Evolutionary conservation across 1,140 invertebrate genomes (phyloP).

Genomic region (Panulirus ornatus): DNA sequence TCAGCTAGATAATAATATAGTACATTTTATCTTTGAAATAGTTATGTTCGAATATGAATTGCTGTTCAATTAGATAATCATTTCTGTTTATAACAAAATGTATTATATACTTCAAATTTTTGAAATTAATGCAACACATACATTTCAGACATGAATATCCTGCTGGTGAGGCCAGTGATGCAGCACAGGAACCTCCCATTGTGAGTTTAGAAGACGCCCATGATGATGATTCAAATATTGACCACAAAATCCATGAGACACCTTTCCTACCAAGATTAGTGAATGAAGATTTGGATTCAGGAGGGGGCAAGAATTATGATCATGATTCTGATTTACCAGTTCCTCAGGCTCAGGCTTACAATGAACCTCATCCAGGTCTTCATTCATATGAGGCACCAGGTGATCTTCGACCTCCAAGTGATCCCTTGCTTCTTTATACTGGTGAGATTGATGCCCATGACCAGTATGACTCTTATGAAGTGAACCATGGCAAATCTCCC

Average conservation of each 20-base stretch:
- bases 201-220: constrained; percentile 49
- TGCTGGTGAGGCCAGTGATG: constrained; percentile 57
- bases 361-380: constrained; percentile 45
- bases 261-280: constrained; percentile 45
- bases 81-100: too few relatives aligned
- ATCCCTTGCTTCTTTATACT: constrained; percentile 50
- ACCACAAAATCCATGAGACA: constrained; percentile 41
- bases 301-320: background rate
- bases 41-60: too few relatives aligned
- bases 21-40: too few relatives aligned
- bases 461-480: constrained; percentile 39
- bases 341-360: constrained; percentile 59
- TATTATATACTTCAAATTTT: too few relatives aligned
- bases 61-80: too few relatives aligned
- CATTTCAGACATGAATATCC: constrained; percentile 48
- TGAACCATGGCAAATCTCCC: constrained; percentile 11
- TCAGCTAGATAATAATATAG: too few relatives aligned
- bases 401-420: constrained; percentile 12
- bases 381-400: constrained; percentile 47
- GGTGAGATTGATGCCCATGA: constrained; percentile 26
- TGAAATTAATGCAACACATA: too few relatives aligned
- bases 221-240: constrained; percentile 19
- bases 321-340: constrained; percentile 11
- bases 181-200: constrained; percentile 47
- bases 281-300: constrained; percentile 11